Base-by-base conservation (phyloP, 2,888 invertebrate genomes). In the Acleris holmiana region DNA sequence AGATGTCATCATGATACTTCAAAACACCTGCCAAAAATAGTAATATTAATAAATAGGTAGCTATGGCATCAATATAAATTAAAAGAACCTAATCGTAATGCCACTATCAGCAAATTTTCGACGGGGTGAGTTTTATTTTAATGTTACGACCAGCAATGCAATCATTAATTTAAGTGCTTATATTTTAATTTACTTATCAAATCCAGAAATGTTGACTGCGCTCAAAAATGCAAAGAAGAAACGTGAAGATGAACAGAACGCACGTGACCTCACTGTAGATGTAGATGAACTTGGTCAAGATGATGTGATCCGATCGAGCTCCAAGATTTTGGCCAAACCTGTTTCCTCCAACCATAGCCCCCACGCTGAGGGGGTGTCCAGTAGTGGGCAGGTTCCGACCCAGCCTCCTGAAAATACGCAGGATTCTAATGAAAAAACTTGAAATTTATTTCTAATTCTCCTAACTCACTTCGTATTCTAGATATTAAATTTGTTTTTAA, bases 21-120 rank as follows among this genome's bases (percentile, higher is more conserved):
- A 55, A 44, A 44, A 44, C 44, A 44, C n/a, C 17, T 44, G 44
- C n/a, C 44, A 13, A 35, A 35, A 13, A 35, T 35, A 35, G 13
- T 35, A 35, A 35, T 35, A 35, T 35, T 35, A 35, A 13, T 13
- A 10, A 13, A 35, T 35, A n/a, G n/a, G n/a, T n/a, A 13, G 4
- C 35, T 13, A 35, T 35, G 35, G 35, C 13, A 4, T 35, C 13
- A 17, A 55, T 23, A 23, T 55, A 47, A 47, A 17, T 18, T 5
- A 47, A 47, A 51, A 23, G 55, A 44, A 17, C 13, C 35, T n/a
- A 7, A 17, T 15, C 44, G 55, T 47, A 68, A 89, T 89, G 89
- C 89, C 89, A 47, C 82, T 89, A 51, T 88, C 89, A 67, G 85
- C 79, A 57, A 89, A 82, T 77, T 89, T 89, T 68, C 77, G 86